Base-by-base conservation (phyloP, 2,888 invertebrate species). In the Boloria selene region DNA sequence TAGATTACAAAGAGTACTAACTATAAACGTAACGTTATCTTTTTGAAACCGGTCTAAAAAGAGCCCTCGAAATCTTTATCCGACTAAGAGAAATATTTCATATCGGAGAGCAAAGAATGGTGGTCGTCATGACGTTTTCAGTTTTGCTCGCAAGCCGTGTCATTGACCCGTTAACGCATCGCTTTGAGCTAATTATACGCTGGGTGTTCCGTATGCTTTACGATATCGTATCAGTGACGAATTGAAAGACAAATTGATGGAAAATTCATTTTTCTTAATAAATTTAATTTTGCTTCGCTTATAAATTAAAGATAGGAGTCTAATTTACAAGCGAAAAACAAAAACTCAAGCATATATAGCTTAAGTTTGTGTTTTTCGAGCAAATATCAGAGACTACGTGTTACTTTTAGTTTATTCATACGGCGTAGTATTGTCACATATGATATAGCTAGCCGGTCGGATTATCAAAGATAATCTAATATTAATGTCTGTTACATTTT, bases 111-210 rank as follows among this genome's bases (percentile, higher is more conserved):
- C 87, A 73, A 66, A 71, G 63, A 70, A 72, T n/a, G 74, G 42
- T 82, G 81, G 84, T 44, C 62, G 74, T 26, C 22, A 45, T 16
- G 56, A 62, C 63, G 64, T 79, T 81, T 81, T 81, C 77, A 78
- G 76, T 82, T 83, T 81, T 75, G 80, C 79, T 78, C 77, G 79
- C 78, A 73, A 76, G 74, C 75, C 74, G 82, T 87, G 90, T 90
- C 90, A 90, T 87, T 90, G 90, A 88, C 89, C 90, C 77, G 81
- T 85, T 87, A 88, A 88, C 86, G 85, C 85, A 86, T 85, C 81
- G 81, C 83, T 83, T 76, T 79, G 81, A 79, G 83, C 86, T 90
- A 89, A 90, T 90, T 88, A 86, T 81, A 79, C 78, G 73, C 77
- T 73, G 76, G 67, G 76, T 78, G 78, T 86, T 88, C 85, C 85